phyloP scores from a whole-genome alignment of 2,888 invertebrate genomes.

The Agrilus biguttatus region DNA sequence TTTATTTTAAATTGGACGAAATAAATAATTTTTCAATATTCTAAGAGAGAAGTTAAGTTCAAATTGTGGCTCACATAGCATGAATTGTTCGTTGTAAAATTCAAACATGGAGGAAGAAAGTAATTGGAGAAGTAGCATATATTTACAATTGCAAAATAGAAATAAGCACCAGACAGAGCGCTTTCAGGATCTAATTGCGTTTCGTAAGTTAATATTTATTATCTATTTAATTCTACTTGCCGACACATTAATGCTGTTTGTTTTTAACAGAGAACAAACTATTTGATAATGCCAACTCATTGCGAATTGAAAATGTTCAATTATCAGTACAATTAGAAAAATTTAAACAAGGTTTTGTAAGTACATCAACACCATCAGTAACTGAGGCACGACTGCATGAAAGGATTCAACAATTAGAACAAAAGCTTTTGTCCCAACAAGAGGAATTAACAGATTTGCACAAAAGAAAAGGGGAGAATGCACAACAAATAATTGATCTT shows the following conservation, averaged over 20 bases:
- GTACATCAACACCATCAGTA: conserved; percentile 17
- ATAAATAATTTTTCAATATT: conserved; percentile 4
- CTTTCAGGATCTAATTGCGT: conserved; percentile 65
- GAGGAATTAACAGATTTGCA: conserved; percentile 88
- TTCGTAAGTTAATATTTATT: conserved; percentile 47
- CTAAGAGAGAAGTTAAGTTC: too few species aligned
- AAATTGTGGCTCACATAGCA: too few species aligned
- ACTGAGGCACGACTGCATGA: conserved; percentile 20
- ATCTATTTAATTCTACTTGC: conserved; percentile 6
- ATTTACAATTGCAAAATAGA: conserved; percentile 54
- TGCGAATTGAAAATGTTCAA: conserved; percentile 73
- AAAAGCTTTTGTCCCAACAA: conserved; percentile 73
- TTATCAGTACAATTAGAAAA: conserved; percentile 76
- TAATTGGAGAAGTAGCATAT: conserved; percentile 55
- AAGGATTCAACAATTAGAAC: conserved; percentile 62
- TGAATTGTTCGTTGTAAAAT: background rate
- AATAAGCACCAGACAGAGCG: conserved; percentile 61
- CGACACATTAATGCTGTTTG: conserved; percentile 2
- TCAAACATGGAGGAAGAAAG: conserved; percentile 22
- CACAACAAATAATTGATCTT: conserved; percentile 84
- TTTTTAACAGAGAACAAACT: conserved; percentile 63
- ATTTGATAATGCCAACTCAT: conserved; percentile 66
- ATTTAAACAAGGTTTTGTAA: conserved; percentile 44
- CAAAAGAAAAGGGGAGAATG: conserved; percentile 78
- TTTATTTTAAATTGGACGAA: conserved; percentile 8